phyloP scores from a whole-genome alignment of 2,797 vertebrate genomes.

The Chelon labrosus region DNA sequence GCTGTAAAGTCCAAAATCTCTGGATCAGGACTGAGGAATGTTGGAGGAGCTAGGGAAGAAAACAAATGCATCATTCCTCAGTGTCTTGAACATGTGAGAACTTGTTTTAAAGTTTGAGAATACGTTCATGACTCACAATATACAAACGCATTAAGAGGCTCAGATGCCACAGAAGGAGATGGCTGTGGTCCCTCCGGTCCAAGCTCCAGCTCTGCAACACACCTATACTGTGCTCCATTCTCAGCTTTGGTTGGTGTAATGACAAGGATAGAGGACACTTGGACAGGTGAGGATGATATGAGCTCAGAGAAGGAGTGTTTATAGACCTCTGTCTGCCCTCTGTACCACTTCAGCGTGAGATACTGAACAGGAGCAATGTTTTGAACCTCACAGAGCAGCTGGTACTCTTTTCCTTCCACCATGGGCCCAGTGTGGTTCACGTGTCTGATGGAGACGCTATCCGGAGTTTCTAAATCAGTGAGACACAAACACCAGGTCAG shows the following conservation, averaged over 20 bases:
- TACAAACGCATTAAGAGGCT: conserved; percentile 72
- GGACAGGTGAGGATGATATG: conserved; percentile 83
- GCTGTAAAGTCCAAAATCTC: conserved; percentile 68
- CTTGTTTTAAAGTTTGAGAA: not conserved
- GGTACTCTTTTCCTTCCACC: conserved; percentile 84
- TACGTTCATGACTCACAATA: conserved; percentile 70
- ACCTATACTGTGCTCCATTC: conserved; percentile 78
- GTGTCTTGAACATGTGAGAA: not conserved
- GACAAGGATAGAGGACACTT: conserved; percentile 86
- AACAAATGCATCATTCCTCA: not conserved
- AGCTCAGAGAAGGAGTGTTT: conserved; percentile 86
- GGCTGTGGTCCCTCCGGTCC: conserved; percentile 81
- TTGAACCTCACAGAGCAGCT: conserved; percentile 87
- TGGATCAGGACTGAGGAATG: conserved; percentile 71
- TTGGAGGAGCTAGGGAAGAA: conserved; percentile 72
- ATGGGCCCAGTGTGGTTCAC: conserved; percentile 84
- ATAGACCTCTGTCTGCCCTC: conserved; percentile 83
- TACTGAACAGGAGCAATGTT: conserved; percentile 89
- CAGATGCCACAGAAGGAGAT: conserved; percentile 70
- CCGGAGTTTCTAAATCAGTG: conserved; percentile 81
- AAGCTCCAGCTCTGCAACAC: conserved; percentile 81
- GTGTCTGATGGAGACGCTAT: conserved; percentile 82
- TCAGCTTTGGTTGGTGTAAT: conserved; percentile 81
- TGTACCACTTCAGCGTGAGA: conserved; percentile 86
- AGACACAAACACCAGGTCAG: conserved; percentile 19